phyloP scores from a whole-genome alignment of 2,113 vertebrate genomes.

The Grammomys dolichurus region DNA sequence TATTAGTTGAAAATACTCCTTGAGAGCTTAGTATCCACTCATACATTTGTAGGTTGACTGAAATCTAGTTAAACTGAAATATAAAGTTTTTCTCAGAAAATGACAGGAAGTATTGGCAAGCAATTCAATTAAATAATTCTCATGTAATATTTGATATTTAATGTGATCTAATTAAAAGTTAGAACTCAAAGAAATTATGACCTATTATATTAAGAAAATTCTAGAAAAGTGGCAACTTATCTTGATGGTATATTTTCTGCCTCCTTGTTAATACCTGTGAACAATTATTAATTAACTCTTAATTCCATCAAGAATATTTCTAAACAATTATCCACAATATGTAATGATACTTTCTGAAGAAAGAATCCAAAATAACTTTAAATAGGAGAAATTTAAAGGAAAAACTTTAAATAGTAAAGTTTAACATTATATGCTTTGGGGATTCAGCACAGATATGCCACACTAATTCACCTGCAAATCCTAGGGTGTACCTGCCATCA shows the following conservation, averaged over 20 bases:
- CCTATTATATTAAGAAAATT: neutral
- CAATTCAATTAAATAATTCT: neutral
- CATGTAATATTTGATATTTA: neutral
- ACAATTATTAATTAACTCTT: neutral
- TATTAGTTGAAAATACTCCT: neutral
- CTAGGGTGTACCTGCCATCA: neutral
- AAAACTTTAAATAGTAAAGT: neutral
- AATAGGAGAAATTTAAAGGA: neutral
- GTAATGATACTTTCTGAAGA: neutral
- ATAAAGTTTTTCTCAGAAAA: neutral
- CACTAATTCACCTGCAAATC: neutral
- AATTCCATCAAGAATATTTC: neutral
- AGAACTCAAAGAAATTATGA: neutral
- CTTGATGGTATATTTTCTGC: neutral
- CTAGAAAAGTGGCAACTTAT: neutral
- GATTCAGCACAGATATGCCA: neutral
- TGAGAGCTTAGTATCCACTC: neutral
- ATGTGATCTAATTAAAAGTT: neutral
- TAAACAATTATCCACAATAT: neutral
- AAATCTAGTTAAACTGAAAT: neutral
- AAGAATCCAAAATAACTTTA: neutral
- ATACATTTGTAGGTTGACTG: neutral
- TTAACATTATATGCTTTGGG: neutral
- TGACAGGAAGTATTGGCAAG: neutral
- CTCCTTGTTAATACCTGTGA: neutral